Base-by-base conservation (phyloP, 2,797 vertebrate species). In the Pangasius larnaudii region DNA sequence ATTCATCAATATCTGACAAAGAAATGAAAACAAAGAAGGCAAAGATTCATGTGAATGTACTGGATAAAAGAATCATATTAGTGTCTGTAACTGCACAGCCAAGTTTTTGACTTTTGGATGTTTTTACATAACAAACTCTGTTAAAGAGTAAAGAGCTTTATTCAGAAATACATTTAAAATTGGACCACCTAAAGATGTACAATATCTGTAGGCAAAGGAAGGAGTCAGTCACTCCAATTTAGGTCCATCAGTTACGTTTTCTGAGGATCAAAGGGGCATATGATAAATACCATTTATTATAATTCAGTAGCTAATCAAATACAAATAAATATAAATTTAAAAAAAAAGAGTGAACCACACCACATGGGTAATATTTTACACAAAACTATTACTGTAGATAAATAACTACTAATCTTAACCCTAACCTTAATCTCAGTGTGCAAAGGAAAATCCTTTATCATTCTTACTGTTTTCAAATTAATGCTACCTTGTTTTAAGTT, bases 1-100 rank as follows among this genome's bases (percentile, higher is more conserved):
- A 99, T 89, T 99, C 98, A 0, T 99, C 98, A 7, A 99, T 96
- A 92, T 99, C 98, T 99, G 94, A 14, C 82, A 90, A 27, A 79
- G 42, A 86, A 39, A 84, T 46, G n/a, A 84, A 87, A 42, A 79
- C 13, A 88, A 46, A 81, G 53, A 51, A 24, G 59, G 16, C 80
- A 49, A 83, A 36, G 10, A 59, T 87, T 59, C 24, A 77, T 36
- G 59, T 36, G 7, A 77, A 88, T 8, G 1, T 5, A 51, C 63
- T 30, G n/a, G 51, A 11, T 58, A 72, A 36, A 46, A 39, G 10
- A 30, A 19, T 81, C 24, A 24, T 71, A 39, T 13, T 2, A 51
- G 81, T 1, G 10, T 27, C 22, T 59, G 22, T 16, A 2, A 61
- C 19, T 59, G 56, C 56, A 61, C 10, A 61, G 22, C 2, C 33